Evolutionary conservation across 1,140 invertebrate species (phyloP), one percentile per base, ranked within the genome.

Genomic region (Pseudomyrmex dendroicus): DNA sequence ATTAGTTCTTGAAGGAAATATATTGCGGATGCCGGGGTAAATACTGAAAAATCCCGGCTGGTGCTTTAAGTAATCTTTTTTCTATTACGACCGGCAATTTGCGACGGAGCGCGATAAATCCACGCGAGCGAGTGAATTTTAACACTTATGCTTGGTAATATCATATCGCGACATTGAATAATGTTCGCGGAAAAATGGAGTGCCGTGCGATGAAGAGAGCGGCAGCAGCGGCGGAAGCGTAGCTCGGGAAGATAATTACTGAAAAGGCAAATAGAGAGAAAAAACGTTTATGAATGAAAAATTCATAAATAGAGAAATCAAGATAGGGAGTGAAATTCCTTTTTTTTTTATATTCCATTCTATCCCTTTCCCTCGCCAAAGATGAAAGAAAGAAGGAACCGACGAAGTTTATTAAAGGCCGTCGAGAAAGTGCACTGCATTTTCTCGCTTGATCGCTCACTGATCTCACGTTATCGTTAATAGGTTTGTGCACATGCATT

Each of bases 1-100:
- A 80, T 80, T 80, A 80, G 76, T 80, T 80, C 76, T 80, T 80
- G 76, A 80, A 80, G 76, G 66, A 80, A 80, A 80, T 80, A 80
- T 80, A 80, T 80, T 80, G 76, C 76, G 76, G 76, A 80, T 70
- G 76, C 76, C 76, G 76, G 46, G 64, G 76, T 80, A 80, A 80
- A 80, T 80, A 80, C 76, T 80, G 76, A 80, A 80, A 78, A 80
- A 80, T 80, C 64, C 20, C 44, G 8, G 67, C 50, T 25, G 35
- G 35, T 54, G 66, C 66, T 80, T 80, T 68, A 50, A 68, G 54
- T 80, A 80, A 80, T 80, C 76, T 80, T 59, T 80, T 80, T 80
- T 80, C 76, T 80, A 80, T 80, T 80, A 80, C 76, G 66, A 70
- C 66, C 66, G 22, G 76, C 76, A 80, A 80, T 80, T 80, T 80